phyloP scores from a whole-genome alignment of 1,140 invertebrate genomes.

The Heliconius melpomene region DNA sequence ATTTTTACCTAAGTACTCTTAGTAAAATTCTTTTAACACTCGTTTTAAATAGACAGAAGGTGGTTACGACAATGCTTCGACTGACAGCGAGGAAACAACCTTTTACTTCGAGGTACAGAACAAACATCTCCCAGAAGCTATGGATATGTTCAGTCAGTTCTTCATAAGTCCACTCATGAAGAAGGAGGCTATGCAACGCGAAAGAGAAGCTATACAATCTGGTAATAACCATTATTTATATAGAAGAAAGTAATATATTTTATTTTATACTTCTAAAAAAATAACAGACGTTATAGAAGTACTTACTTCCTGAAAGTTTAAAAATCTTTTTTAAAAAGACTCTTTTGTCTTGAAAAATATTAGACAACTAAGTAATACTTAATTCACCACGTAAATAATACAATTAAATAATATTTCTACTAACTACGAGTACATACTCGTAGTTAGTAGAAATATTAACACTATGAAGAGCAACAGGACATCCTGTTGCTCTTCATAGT shows the following conservation, averaged over 20 bases:
- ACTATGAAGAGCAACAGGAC: too few species aligned
- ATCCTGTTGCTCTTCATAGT: too few species aligned
- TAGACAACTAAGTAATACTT: too few species aligned
- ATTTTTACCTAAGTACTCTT: too few species aligned
- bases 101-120: conserved; percentile 95
- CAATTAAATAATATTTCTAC: too few species aligned
- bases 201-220: conserved; percentile 96
- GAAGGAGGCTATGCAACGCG: conserved; percentile 91
- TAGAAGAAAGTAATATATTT: not conserved
- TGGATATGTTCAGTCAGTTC: conserved; percentile 95
- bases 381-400: too few species aligned
- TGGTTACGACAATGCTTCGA: conserved; percentile 91
- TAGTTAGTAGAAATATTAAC: too few species aligned
- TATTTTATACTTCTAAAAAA: not conserved
- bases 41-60: conserved; percentile 83
- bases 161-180: conserved; percentile 94
- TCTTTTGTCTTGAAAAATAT: too few species aligned
- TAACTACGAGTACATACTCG: too few species aligned
- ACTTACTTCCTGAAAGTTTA: too few species aligned
- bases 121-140: conserved; percentile 86
- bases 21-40: not conserved
- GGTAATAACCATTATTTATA: conserved; percentile 76
- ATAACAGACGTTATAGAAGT: too few species aligned
- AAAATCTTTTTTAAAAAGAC: too few species aligned
- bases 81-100: conserved; percentile 91